Evolutionary conservation across 2,113 vertebrate genomes (phyloP).

Genomic region (Martes martes): DNA sequence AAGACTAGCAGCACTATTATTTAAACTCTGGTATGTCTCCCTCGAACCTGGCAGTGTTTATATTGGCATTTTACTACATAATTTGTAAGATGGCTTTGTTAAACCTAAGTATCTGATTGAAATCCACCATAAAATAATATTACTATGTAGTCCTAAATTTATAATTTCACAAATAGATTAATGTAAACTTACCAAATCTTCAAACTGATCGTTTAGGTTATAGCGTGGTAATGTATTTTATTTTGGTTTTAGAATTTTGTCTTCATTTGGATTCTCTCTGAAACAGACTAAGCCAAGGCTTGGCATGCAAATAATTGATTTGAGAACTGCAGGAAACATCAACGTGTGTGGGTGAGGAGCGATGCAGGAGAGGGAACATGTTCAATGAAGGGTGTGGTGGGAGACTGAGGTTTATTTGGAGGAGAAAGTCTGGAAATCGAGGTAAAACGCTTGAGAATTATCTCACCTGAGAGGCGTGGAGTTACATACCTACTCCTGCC

Average conservation of each 20-base stretch:
- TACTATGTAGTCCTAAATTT: neutral
- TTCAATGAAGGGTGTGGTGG: fast-evolving
- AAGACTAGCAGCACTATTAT: fast-evolving
- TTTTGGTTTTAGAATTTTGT: neutral
- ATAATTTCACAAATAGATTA: neutral
- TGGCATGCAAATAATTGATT: neutral
- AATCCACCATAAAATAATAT: neutral
- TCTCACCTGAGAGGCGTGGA: fast-evolving
- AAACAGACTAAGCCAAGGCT: neutral
- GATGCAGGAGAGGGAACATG: neutral
- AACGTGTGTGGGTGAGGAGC: fast-evolving
- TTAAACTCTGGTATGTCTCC: neutral
- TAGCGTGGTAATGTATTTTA: neutral
- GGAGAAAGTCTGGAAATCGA: neutral
- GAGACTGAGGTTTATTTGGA: neutral
- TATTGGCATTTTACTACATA: neutral
- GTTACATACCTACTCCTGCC: fast-evolving
- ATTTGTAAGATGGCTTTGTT: neutral
- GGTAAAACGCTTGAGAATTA: neutral
- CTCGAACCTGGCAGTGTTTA: neutral
- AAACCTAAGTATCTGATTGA: neutral
- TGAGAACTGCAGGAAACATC: neutral
- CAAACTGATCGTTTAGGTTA: neutral
- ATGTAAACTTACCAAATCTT: neutral
- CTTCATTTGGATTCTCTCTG: neutral